Base-by-base conservation (phyloP, 2,797 vertebrate species). In the Esox masquinongy region DNA sequence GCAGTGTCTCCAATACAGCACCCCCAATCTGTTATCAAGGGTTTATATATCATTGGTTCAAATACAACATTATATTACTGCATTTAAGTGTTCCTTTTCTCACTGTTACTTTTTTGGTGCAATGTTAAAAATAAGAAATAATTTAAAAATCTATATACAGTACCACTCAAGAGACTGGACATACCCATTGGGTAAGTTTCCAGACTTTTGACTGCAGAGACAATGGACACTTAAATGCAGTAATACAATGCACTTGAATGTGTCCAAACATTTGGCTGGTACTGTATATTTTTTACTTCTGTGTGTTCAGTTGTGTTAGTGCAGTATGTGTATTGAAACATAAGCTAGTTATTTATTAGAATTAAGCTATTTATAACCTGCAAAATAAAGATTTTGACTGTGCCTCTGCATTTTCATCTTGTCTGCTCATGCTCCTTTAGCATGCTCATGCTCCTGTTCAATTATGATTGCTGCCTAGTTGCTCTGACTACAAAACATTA, bases 331-430 rank as follows among this genome's bases (percentile, higher is more conserved):
- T 53, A 1, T 53, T 53, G 56, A 16, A 67, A 36, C 31, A 31
- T 67, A 67, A 34, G 15, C 17, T 36, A 67, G 64, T 34, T 19
- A 67, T 67, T 67, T 67, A 67, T 67, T 36, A 29, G 29, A 15
- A 66, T 66, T 16, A 5, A 66, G 29, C 63, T 31, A 67, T 67
- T 67, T 67, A 29, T 67, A 67, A 67, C 22, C 56, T 67, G 7
- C 64, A 36, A 31, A 67, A 67, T 67, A 67, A 67, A 67, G 31
- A 67, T 31, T 67, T 31, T 66, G 16, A 24, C 22, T 22, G 1
- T n/a, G 29, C 17, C 11, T 4, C 16, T 67, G n/a, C 56, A 61
- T 61, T 24, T 26, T 66, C 4, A 63, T 24, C 11, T 63, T 63
- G 19, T 29, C 61, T 64, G 61, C 12, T 64, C 0, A 56, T n/a